Evolutionary conservation across 1,140 invertebrate species (phyloP).

Genomic region (Nixonia krombeini): DNA sequence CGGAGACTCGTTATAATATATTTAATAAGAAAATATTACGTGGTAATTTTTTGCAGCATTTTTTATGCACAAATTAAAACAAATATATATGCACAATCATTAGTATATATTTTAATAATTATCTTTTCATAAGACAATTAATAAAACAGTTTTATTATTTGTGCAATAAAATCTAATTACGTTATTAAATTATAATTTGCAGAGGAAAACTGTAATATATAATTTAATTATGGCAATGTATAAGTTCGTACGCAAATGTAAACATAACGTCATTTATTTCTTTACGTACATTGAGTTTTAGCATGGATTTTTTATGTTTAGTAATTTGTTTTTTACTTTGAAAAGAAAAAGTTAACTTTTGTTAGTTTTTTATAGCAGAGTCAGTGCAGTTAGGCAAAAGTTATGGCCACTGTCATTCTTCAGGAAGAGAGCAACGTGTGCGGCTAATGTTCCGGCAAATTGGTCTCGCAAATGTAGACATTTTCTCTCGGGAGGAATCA

Average conservation of each 20-base stretch:
- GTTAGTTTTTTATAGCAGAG: conserved; percentile 22
- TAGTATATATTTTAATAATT: no score
- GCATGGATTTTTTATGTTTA: no score
- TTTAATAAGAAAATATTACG: conserved; percentile 14
- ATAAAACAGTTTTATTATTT: no score
- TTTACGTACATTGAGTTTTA: no score
- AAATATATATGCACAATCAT: no score
- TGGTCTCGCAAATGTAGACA: conserved; percentile 62
- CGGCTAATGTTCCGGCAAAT: conserved; percentile 68
- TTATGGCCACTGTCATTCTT: conserved; percentile 47
- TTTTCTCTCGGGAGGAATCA: conserved; percentile 60
- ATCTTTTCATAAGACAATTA: no score
- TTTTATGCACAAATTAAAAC: no score
- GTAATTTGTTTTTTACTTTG: neutral
- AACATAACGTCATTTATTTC: no score
- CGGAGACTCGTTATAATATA: conserved; percentile 13
- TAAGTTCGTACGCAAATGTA: no score
- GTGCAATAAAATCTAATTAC: neutral
- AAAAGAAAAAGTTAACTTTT: conserved; percentile 2
- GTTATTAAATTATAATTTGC: conserved; percentile 1
- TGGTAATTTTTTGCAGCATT: no score
- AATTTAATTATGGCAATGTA: no score
- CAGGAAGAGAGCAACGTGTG: conserved; percentile 53
- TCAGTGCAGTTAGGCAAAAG: conserved; percentile 42
- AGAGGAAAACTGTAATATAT: neutral